These are phyloP conservation scores for Hecatera dysodea DNA, from an alignment of 2,888 invertebrate genomes.

Conservation along the genomic window DNA sequence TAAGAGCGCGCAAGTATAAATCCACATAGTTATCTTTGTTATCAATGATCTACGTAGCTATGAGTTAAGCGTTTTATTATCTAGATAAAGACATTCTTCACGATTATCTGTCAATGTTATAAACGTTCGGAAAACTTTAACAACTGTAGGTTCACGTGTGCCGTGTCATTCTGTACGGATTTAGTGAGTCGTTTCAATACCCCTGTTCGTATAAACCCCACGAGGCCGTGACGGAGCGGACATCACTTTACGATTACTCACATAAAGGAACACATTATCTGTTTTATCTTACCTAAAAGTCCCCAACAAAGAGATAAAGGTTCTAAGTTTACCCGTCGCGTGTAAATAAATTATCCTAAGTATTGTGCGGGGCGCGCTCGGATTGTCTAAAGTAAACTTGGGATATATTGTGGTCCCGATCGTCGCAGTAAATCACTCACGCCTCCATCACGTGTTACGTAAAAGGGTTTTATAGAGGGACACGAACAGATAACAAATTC, in stretches of 20 bases:
- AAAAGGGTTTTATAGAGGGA: constrained; percentile 84
- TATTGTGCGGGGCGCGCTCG: constrained; percentile 79
- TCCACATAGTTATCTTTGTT: constrained; percentile 67
- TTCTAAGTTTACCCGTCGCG: constrained; percentile 80
- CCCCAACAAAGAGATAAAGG: constrained; percentile 88
- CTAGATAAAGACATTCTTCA: constrained; percentile 73
- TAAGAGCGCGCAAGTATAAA: constrained; percentile 60
- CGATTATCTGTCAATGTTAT: constrained; percentile 72
- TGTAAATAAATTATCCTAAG: constrained; percentile 88
- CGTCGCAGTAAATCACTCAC: constrained; percentile 84
- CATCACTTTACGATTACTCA: constrained; percentile 84
- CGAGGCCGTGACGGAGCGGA: constrained; percentile 76
- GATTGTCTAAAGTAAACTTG: constrained; percentile 86
- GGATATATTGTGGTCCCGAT: constrained; percentile 80
- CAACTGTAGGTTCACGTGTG: constrained; percentile 56
- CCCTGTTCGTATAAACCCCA: constrained; percentile 74
- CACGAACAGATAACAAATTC: constrained; percentile 80
- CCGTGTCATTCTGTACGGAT: constrained; percentile 52
- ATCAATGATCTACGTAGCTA: constrained; percentile 68
- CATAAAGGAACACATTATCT: constrained; percentile 88
- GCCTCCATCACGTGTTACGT: constrained; percentile 80
- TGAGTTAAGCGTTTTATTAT: constrained; percentile 72
- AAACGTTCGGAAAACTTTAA: constrained; percentile 66
- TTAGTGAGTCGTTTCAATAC: constrained; percentile 56
- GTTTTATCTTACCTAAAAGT: constrained; percentile 87